A percentile compares a stretch with the other conserved stretches of the same genome.
Evolutionary conservation across 1,140 invertebrate species (phyloP).

Genomic region (Heliconius melpomene): DNA sequence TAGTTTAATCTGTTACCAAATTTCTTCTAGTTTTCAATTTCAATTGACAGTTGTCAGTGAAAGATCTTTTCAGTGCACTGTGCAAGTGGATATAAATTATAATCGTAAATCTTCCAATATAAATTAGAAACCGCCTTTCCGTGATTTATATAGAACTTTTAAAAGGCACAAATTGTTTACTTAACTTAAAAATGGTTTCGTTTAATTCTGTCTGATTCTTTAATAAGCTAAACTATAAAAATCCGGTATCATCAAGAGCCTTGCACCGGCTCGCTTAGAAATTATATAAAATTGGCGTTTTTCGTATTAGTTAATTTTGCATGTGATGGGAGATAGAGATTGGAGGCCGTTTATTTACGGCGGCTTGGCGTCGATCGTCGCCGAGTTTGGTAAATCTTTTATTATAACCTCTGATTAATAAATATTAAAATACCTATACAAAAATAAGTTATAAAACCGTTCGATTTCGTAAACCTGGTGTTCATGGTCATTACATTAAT

Average conservation of each 20-base stretch:
- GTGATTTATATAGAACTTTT: background rate
- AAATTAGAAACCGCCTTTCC: background rate
- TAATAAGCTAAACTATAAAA: conserved; percentile 1
- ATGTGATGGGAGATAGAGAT: conserved; percentile 81
- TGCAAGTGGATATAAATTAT: background rate
- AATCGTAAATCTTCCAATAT: background rate
- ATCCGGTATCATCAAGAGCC: background rate
- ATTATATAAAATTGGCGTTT: conserved; percentile 23
- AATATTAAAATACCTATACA: background rate
- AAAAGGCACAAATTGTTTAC: background rate
- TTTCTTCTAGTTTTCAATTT: background rate
- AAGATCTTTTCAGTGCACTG: background rate
- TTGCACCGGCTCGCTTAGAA: conserved; percentile 12
- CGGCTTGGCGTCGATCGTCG: conserved; percentile 93
- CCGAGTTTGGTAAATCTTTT: conserved; percentile 94
- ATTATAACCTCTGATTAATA: background rate
- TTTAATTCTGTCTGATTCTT: background rate
- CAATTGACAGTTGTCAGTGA: conserved; percentile 1
- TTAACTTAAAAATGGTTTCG: background rate
- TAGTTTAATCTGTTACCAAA: background rate
- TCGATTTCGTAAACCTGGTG: no score
- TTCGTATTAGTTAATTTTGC: conserved; percentile 27
- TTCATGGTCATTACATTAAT: no score
- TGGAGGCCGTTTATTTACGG: conserved; percentile 97
- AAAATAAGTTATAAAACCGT: no score